These are phyloP conservation scores for Glareola pratincola DNA, from an alignment of 2,113 vertebrate genomes.

Conservation along the genomic window DNA sequence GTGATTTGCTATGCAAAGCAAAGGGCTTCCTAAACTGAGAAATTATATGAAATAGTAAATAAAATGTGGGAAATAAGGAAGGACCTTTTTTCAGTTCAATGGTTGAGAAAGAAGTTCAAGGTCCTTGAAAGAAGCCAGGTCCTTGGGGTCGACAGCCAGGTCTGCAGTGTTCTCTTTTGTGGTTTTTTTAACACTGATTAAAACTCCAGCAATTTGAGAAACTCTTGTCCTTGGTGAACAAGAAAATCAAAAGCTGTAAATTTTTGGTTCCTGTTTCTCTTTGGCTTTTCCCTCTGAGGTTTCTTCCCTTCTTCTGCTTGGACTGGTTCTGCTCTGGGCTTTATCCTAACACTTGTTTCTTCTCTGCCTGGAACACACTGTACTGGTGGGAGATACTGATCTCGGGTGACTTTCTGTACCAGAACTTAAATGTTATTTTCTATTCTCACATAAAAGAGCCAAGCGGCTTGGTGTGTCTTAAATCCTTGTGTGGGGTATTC, in stretches of 20 bases:
- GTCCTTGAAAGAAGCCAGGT: not conserved
- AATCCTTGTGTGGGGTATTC: not conserved
- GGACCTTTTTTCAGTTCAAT: not conserved
- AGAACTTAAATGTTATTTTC: constrained; percentile 33
- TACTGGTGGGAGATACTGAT: not conserved
- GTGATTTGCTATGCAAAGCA: not conserved
- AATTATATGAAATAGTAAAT: not conserved
- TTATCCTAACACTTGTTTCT: not conserved
- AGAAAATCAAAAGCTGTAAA: not conserved
- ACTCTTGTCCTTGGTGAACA: not conserved
- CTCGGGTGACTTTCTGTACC: constrained; percentile 7
- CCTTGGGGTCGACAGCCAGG: not conserved
- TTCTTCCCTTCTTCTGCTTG: not conserved
- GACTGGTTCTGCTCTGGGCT: not conserved
- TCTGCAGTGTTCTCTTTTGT: not conserved
- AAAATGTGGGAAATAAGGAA: not conserved
- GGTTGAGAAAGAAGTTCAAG: not conserved
- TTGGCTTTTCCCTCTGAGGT: not conserved
- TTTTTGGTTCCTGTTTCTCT: not conserved
- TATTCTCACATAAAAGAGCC: constrained; percentile 40
- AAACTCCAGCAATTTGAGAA: not conserved
- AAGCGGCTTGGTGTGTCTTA: not conserved
- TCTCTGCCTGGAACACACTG: not conserved
- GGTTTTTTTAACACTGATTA: not conserved
- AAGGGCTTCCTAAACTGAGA: not conserved